A percentile compares a stretch with the other conserved stretches of the same genome.
These are phyloP conservation scores for Nycticryphes semicollaris DNA, from an alignment of 2,113 vertebrate genomes.

Conservation along the genomic window DNA sequence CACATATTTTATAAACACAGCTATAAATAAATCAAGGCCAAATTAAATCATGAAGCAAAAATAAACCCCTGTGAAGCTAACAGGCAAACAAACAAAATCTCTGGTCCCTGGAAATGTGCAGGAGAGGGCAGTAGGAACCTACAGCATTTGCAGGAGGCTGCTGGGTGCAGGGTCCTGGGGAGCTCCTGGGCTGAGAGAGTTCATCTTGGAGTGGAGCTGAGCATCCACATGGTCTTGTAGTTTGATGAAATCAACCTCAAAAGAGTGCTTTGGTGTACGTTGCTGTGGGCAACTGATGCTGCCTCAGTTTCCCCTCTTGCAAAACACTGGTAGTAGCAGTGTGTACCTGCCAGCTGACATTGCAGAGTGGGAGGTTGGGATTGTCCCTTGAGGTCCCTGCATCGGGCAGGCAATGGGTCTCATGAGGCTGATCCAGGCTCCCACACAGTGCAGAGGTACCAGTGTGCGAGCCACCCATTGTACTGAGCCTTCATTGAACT, in stretches of 20 bases:
- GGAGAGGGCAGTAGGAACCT: not conserved
- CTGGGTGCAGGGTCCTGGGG: not conserved
- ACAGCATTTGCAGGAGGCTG: not conserved
- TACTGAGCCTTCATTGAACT: fast-evolving
- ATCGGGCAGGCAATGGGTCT: not conserved
- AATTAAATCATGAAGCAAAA: not conserved
- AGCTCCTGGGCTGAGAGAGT: not conserved
- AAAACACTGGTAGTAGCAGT: not conserved
- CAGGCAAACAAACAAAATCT: not conserved
- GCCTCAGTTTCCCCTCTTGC: not conserved
- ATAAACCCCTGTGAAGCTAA: not conserved
- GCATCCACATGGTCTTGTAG: fast-evolving
- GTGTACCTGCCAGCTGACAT: not conserved
- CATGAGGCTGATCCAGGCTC: not conserved
- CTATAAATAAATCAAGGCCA: not conserved
- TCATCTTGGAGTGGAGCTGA: not conserved
- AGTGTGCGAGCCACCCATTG: not conserved
- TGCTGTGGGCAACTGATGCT: not conserved
- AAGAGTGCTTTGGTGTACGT: not conserved
- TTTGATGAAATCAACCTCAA: not conserved
- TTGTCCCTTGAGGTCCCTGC: not conserved
- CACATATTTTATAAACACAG: not conserved
- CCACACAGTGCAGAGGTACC: fast-evolving
- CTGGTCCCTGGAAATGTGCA: not conserved
- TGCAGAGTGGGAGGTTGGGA: no score